Conservation (phyloP, 2,113 vertebrate species). For the Nettapus auritus region DNA sequence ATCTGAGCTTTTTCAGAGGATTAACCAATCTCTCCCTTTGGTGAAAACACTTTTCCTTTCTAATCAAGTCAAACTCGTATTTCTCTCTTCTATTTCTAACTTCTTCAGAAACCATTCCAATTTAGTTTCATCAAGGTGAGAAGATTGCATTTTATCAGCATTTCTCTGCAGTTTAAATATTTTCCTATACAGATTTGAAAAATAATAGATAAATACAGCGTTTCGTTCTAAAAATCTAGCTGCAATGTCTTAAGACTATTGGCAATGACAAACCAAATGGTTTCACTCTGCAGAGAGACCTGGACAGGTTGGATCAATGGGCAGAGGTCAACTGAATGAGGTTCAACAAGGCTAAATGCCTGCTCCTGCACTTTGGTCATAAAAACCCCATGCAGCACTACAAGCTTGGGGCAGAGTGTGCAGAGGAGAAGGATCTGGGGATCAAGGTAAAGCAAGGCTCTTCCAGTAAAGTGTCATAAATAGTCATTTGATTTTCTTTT, state of each 20-base stretch:
- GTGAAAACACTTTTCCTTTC: constrained; percentile 31
- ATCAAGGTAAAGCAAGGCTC: background rate
- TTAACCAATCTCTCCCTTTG: background rate
- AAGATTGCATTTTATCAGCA: background rate
- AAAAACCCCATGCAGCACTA: too few relatives aligned
- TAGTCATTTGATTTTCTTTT: background rate
- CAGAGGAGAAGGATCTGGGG: background rate
- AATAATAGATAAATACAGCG: background rate
- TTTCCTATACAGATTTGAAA: background rate
- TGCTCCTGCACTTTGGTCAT: too few relatives aligned
- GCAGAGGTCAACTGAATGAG: too few relatives aligned
- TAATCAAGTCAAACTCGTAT: background rate
- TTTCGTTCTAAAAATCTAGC: background rate
- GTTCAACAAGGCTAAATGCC: too few relatives aligned
- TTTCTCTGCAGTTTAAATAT: background rate
- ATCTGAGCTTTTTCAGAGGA: constrained; percentile 15
- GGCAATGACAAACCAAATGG: background rate
- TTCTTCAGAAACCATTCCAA: background rate
- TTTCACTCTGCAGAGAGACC: background rate
- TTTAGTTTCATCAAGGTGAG: background rate
- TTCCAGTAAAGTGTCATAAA: background rate
- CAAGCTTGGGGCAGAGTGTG: too few relatives aligned
- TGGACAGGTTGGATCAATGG: too few relatives aligned
- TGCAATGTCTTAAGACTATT: background rate
- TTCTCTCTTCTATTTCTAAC: background rate